Evolutionary conservation across 2,888 invertebrate species (phyloP).

Genomic region (Drosophila helvetica): DNA sequence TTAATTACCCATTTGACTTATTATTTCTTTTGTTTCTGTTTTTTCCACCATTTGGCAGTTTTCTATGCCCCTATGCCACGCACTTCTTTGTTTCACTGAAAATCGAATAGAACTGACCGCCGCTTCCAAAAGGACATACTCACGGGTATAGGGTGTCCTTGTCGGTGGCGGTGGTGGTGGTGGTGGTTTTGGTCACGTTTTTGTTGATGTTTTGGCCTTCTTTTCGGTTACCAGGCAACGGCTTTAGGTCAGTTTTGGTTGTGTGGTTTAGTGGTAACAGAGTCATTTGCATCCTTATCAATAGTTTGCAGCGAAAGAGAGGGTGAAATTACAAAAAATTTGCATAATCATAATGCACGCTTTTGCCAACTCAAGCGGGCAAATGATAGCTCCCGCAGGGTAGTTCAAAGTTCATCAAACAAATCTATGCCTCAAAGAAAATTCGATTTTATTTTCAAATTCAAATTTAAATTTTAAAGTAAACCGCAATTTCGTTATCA

Average conservation of each 20-base stretch:
- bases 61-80: neutral
- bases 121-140: conserved; percentile 24
- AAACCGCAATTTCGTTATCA: neutral
- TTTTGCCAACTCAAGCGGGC: neutral
- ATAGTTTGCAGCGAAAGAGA: neutral
- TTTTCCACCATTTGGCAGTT: neutral
- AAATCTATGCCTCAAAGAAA: neutral
- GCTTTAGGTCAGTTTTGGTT: conserved; percentile 74
- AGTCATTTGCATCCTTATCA: conserved; percentile 66
- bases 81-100: conserved; percentile 46
- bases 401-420: neutral
- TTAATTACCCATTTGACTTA: conserved; percentile 54
- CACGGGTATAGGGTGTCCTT: conserved; percentile 10
- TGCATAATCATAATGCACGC: neutral
- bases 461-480: neutral
- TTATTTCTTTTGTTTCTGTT: conserved; percentile 14
- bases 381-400: neutral
- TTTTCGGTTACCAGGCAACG: conserved; percentile 58
- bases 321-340: conserved; percentile 13
- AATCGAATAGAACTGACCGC: conserved; percentile 32
- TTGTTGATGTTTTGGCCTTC: conserved; percentile 42
- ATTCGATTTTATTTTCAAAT: neutral
- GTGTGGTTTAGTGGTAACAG: conserved; percentile 68
- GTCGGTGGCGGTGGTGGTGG: conserved; percentile 63
- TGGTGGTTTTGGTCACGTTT: conserved; percentile 68